Conservation (phyloP, 2,888 invertebrate genomes). For the Hedychridium roseum region DNA sequence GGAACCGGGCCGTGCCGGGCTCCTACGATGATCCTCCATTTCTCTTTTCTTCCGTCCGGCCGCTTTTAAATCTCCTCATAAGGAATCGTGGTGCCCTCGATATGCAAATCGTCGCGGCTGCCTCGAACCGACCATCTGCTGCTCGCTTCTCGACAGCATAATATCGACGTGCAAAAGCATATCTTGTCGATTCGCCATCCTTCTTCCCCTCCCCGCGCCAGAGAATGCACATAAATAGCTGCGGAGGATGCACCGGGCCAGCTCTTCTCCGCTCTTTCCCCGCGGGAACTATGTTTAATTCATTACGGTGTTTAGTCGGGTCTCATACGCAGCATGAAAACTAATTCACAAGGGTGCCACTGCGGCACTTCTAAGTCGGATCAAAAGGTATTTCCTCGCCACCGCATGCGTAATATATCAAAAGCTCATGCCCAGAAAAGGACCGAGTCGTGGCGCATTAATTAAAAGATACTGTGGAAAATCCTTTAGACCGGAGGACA, state of each 20-base stretch:
- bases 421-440: neutral
- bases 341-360: no score
- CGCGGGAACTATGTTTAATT: no score
- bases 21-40: conserved; percentile 28
- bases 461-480: no score
- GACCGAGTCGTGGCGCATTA: no score
- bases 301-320: no score
- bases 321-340: no score
- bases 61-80: conserved; percentile 24
- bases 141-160: conserved; percentile 12
- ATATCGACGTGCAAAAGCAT: conserved; percentile 1
- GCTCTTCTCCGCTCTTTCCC: no score
- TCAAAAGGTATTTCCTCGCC: neutral
- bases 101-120: conserved; percentile 31
- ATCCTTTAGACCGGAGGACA: no score
- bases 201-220: neutral
- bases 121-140: conserved; percentile 15
- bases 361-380: neutral
- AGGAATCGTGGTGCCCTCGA: conserved; percentile 26
- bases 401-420: neutral
- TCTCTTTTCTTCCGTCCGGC: no score
- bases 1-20: conserved; percentile 16
- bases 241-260: no score
- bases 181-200: conserved; percentile 1
- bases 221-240: conserved; percentile 1